Conservation (phyloP, 1,140 invertebrate genomes). For the Scaptomyza pallida region DNA sequence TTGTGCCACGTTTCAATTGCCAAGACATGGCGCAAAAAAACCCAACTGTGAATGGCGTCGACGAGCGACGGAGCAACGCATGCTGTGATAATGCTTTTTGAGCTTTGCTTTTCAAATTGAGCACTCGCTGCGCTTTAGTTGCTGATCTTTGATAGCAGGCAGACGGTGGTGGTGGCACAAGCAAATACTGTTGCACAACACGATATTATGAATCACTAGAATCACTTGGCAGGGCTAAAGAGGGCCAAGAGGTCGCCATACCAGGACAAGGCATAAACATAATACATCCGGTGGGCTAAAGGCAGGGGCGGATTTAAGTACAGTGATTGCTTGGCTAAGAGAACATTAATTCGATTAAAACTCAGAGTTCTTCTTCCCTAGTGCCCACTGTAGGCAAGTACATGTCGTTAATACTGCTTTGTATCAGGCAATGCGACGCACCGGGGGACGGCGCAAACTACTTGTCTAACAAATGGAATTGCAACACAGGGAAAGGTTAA, state of each 20-base stretch:
- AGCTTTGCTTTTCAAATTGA: slow-evolving; percentile 79
- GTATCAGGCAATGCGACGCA: slow-evolving; percentile 20
- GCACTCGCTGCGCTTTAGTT: slow-evolving; percentile 73
- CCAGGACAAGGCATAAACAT: slow-evolving; percentile 8
- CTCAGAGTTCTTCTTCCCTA: neutral
- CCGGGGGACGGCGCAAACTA: slow-evolving; percentile 14
- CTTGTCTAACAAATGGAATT: slow-evolving; percentile 8
- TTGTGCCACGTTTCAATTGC: slow-evolving; percentile 37
- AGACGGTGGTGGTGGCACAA: slow-evolving; percentile 54
- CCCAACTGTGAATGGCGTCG: slow-evolving; percentile 22
- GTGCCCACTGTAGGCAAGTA: neutral
- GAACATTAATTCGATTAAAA: no score
- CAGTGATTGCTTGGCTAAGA: neutral
- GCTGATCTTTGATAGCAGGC: slow-evolving; percentile 37
- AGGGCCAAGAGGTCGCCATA: neutral
- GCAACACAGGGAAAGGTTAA: neutral
- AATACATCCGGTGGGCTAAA: slow-evolving; percentile 57
- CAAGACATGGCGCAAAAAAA: neutral
- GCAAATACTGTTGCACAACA: slow-evolving; percentile 24
- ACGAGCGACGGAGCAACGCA: slow-evolving; percentile 38
- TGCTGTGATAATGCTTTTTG: slow-evolving; percentile 79
- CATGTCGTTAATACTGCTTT: slow-evolving; percentile 55
- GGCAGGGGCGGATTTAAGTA: slow-evolving; percentile 18
- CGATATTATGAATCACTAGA: slow-evolving; percentile 74
- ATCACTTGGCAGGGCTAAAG: neutral